phyloP scores from a whole-genome alignment of 2,888 invertebrate species.

The Meiosimyza decipiens region DNA sequence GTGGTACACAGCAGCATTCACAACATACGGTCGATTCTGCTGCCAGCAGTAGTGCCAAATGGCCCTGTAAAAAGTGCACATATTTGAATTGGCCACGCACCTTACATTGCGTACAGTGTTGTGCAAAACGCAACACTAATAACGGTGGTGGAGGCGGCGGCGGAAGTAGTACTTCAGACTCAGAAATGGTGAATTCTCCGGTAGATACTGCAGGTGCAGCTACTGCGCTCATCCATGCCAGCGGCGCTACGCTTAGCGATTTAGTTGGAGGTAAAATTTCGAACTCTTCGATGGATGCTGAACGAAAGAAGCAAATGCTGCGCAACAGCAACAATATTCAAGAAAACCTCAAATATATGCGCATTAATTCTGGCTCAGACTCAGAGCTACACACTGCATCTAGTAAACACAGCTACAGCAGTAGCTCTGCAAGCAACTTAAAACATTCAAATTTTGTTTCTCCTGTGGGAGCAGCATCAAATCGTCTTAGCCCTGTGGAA shows the following conservation, averaged over 20 bases:
- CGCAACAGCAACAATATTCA: slow-evolving; percentile 41
- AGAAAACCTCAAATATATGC: slow-evolving; percentile 57
- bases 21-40: slow-evolving; percentile 41
- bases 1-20: slow-evolving; percentile 51
- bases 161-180: slow-evolving; percentile 38
- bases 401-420: slow-evolving; percentile 48
- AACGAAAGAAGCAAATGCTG: slow-evolving; percentile 24
- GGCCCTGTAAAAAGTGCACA: slow-evolving; percentile 78
- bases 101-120: slow-evolving; percentile 66
- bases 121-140: slow-evolving; percentile 56
- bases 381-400: slow-evolving; percentile 56
- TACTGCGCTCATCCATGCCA: slow-evolving; percentile 21
- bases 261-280: slow-evolving; percentile 7
- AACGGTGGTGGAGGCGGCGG: background rate
- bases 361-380: slow-evolving; percentile 59
- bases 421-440: slow-evolving; percentile 46
- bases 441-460: slow-evolving; percentile 36
- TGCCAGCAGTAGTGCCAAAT: slow-evolving; percentile 66
- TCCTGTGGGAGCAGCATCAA: slow-evolving; percentile 57
- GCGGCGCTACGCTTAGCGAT: slow-evolving; percentile 8
- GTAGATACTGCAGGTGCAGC: slow-evolving; percentile 40
- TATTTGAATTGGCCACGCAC: slow-evolving; percentile 79
- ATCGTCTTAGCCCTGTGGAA: slow-evolving; percentile 61
- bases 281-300: slow-evolving; percentile 5
- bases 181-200: slow-evolving; percentile 39